A percentile compares a stretch with the other conserved stretches of the same genome.
phyloP scores from a whole-genome alignment of 2,113 vertebrate species.

The Ammodytes marinus region DNA sequence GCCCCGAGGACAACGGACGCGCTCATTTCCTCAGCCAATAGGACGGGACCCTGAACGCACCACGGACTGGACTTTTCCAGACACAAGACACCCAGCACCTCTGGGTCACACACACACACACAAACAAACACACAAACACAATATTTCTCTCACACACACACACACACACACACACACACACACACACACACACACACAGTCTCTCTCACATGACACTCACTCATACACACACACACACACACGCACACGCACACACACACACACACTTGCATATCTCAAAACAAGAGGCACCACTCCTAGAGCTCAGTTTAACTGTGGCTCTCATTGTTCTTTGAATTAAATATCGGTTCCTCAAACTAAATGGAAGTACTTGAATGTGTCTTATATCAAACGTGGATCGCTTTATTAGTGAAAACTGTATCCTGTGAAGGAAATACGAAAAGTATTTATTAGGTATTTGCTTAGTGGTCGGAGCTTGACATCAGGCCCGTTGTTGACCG shows the following conservation, averaged over 20 bases:
- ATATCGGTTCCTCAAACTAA: constrained; percentile 69
- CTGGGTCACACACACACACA: constrained; percentile 36
- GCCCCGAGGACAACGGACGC: constrained; percentile 87
- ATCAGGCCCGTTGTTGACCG: constrained; percentile 23
- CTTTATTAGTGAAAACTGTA: constrained; percentile 67
- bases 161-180: constrained; percentile 26
- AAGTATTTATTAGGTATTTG: constrained; percentile 72
- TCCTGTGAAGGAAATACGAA: constrained; percentile 58
- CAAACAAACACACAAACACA: not conserved
- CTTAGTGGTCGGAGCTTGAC: constrained; percentile 30
- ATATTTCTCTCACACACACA: not conserved
- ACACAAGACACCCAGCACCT: constrained; percentile 49
- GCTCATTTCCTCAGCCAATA: constrained; percentile 95
- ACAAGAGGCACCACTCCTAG: constrained; percentile 46
- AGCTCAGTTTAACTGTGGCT: constrained; percentile 56
- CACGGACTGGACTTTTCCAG: constrained; percentile 65
- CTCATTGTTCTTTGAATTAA: constrained; percentile 62
- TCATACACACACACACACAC: constrained; percentile 28
- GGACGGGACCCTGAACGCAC: constrained; percentile 41
- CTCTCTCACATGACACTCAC: not conserved
- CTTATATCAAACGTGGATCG: constrained; percentile 68
- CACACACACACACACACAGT: constrained; percentile 6
- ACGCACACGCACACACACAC: constrained; percentile 19
- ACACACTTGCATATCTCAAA: constrained; percentile 17
- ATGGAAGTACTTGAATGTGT: constrained; percentile 83